Evolutionary conservation across 2,113 vertebrate genomes (phyloP).

Genomic region (Paradisaea rubra): DNA sequence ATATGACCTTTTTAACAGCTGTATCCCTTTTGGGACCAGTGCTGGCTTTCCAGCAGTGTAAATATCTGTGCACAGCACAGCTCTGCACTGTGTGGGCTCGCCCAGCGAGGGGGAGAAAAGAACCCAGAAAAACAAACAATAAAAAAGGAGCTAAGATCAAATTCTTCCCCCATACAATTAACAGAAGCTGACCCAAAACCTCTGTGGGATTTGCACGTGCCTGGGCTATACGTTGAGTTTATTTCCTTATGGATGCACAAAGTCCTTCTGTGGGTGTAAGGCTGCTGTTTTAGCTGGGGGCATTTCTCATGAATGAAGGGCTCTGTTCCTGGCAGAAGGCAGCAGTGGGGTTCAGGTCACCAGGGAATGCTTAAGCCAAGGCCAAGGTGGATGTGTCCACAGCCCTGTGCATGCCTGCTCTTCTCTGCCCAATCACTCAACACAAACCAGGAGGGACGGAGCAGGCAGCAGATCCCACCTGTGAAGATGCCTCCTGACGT

Average conservation of each 20-base stretch:
- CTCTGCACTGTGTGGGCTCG: rapidly evolving
- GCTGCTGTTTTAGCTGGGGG: background rate
- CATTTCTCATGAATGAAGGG: background rate
- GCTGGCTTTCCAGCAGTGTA: background rate
- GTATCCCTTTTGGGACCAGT: background rate
- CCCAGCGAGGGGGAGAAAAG: background rate
- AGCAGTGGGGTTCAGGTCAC: background rate
- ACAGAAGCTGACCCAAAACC: background rate
- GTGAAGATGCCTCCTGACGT: background rate
- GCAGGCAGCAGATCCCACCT: background rate
- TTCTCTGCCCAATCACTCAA: background rate
- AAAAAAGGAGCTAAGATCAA: background rate
- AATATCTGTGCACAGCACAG: background rate
- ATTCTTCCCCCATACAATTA: background rate
- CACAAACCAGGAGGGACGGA: background rate
- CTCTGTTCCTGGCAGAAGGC: background rate
- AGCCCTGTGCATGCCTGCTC: background rate
- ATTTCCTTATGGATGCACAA: background rate
- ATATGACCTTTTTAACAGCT: background rate
- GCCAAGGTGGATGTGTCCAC: background rate
- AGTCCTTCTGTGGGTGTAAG: background rate
- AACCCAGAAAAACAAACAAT: background rate
- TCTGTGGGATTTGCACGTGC: background rate
- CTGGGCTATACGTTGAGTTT: background rate
- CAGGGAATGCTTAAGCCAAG: background rate